Evolutionary conservation across 2,888 invertebrate genomes (phyloP).

Genomic region (Eupithecia exiguata): DNA sequence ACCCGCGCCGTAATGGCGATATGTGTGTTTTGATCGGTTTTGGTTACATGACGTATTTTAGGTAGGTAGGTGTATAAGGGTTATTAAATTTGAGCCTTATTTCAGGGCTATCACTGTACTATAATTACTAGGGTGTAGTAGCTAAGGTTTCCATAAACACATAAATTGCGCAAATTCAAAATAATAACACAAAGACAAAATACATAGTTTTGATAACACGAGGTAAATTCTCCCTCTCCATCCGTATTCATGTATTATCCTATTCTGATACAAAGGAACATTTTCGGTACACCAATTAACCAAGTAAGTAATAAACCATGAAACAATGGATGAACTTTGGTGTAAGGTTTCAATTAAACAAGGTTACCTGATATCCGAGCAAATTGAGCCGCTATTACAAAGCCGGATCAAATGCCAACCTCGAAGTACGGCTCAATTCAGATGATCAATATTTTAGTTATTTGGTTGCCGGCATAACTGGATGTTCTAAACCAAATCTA

Average conservation of each 20-base stretch:
- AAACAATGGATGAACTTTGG: slow-evolving; percentile 28
- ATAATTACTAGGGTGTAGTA: background rate
- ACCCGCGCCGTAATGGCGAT: slow-evolving; percentile 26
- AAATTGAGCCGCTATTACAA: slow-evolving; percentile 17
- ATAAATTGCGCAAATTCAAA: background rate
- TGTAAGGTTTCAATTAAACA: slow-evolving; percentile 29
- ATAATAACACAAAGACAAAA: background rate
- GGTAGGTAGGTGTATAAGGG: background rate
- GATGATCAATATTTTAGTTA: slow-evolving; percentile 8
- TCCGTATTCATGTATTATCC: background rate
- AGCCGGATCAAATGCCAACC: slow-evolving; percentile 21
- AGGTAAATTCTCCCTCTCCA: background rate
- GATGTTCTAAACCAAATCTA: background rate
- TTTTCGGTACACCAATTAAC: slow-evolving; percentile 15
- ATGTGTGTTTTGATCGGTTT: slow-evolving; percentile 16
- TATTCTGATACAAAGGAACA: slow-evolving; percentile 11
- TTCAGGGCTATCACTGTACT: background rate
- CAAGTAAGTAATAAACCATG: slow-evolving; percentile 22
- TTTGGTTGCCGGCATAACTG: background rate
- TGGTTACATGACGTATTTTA: slow-evolving; percentile 9
- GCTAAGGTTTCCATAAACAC: background rate
- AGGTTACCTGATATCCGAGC: slow-evolving; percentile 27
- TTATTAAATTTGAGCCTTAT: background rate
- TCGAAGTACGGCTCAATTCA: background rate
- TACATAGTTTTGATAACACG: background rate